A percentile compares a stretch with the other conserved stretches of the same genome.
These are phyloP conservation scores for Gila robusta DNA, from an alignment of 2,797 vertebrate species.

Conservation along the genomic window DNA sequence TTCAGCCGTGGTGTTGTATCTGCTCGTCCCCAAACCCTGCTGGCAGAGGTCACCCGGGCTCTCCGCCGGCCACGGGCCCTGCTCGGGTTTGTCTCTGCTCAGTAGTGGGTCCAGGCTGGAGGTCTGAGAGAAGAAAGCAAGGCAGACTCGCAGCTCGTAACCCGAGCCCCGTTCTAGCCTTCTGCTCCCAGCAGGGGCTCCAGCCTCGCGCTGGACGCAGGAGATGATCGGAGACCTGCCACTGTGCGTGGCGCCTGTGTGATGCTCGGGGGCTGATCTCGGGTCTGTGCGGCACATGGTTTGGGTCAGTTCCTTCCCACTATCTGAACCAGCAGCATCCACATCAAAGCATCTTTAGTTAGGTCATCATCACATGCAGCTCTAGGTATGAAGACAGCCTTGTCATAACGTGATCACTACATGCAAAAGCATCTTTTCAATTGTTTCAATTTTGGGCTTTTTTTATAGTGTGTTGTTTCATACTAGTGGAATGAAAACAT, in stretches of 20 bases:
- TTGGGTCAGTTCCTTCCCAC: slow-evolving; percentile 50
- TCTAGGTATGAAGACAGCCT: background rate
- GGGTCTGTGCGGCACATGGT: slow-evolving; percentile 47
- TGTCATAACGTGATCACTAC: background rate
- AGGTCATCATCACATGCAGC: slow-evolving; percentile 4
- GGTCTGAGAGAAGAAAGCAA: slow-evolving; percentile 36
- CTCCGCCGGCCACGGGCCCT: slow-evolving; percentile 9
- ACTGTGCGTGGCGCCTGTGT: slow-evolving; percentile 56
- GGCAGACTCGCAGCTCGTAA: slow-evolving; percentile 51
- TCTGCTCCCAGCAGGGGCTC: slow-evolving; percentile 61
- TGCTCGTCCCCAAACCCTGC: slow-evolving; percentile 46
- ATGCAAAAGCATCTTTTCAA: too few relatives aligned
- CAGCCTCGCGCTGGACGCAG: slow-evolving; percentile 25
- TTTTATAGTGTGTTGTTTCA: background rate
- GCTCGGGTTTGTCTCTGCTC: slow-evolving; percentile 48
- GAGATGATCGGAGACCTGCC: slow-evolving; percentile 55
- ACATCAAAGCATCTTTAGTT: slow-evolving; percentile 42
- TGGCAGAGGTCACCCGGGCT: slow-evolving; percentile 39
- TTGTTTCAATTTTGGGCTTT: background rate
- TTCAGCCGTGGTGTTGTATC: background rate
- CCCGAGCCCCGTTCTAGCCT: slow-evolving; percentile 55
- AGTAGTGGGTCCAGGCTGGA: slow-evolving; percentile 48
- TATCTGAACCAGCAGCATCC: slow-evolving; percentile 37
- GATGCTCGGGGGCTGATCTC: slow-evolving; percentile 45
- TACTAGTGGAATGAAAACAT: background rate